phyloP scores from a whole-genome alignment of 2,888 invertebrate genomes.

The Neoitamus cyanurus region DNA sequence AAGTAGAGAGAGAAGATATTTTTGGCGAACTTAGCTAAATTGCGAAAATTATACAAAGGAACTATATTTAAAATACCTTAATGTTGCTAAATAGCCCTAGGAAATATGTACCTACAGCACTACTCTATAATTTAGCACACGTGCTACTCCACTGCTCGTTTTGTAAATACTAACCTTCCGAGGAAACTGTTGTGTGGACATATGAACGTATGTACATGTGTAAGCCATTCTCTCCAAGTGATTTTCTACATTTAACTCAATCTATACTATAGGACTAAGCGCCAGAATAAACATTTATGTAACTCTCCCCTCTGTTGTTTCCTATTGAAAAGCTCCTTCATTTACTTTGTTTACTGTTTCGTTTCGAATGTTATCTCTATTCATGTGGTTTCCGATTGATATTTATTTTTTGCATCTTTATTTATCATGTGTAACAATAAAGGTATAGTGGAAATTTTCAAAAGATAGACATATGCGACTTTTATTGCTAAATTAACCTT shows the following conservation, averaged over 20 bases:
- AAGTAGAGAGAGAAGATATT: conserved; percentile 19
- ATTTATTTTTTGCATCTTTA: neutral
- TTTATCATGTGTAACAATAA: neutral
- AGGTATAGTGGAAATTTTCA: neutral
- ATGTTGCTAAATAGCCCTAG: conserved; percentile 18
- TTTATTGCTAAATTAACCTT: too few relatives aligned
- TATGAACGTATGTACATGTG: neutral
- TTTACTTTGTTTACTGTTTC: neutral
- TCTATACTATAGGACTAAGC: neutral
- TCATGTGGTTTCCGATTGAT: neutral
- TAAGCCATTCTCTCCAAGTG: neutral
- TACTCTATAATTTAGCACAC: neutral
- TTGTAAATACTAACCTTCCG: neutral
- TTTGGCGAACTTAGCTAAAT: conserved; percentile 33
- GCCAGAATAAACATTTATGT: neutral
- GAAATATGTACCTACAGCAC: neutral
- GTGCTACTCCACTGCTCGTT: neutral
- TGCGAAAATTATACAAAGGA: neutral
- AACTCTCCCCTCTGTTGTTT: neutral
- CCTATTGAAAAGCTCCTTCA: neutral
- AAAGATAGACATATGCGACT: neutral
- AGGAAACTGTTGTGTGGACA: conserved; percentile 9
- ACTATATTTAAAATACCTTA: conserved; percentile 27
- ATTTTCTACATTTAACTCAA: neutral
- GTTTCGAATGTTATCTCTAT: neutral